Percentiles rank a stretch among this genome's conserved stretches.
phyloP scores from a whole-genome alignment of 1,140 invertebrate species.

The Aradophagus sp. region DNA sequence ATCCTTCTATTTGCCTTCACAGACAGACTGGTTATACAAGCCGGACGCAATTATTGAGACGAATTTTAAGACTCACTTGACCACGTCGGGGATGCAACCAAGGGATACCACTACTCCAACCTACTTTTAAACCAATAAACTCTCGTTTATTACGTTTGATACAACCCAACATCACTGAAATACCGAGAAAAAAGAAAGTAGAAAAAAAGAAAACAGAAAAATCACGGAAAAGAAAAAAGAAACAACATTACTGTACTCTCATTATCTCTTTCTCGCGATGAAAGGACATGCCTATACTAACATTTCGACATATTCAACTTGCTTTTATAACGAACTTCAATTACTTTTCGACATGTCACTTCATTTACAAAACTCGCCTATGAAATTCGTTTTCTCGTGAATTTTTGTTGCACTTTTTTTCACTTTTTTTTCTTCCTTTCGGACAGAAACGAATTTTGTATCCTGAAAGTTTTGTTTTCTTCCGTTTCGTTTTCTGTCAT shows the following conservation, averaged over 20 bases:
- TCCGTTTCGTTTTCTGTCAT: no score
- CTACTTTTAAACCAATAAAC: conserved; percentile 68
- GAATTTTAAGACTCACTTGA: conserved; percentile 76
- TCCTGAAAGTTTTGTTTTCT: no score
- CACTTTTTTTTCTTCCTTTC: no score
- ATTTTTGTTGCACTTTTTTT: no score
- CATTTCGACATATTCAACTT: no score
- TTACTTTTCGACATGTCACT: no score
- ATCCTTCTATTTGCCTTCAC: conserved; percentile 75
- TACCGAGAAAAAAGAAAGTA: conserved; percentile 39
- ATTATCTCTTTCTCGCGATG: conserved; percentile 58
- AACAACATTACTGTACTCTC: conserved; percentile 65
- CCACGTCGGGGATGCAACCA: conserved; percentile 75
- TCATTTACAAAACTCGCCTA: no score
- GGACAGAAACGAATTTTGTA: no score
- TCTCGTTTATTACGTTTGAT: conserved; percentile 71
- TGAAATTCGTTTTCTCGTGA: no score
- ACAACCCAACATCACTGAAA: conserved; percentile 72
- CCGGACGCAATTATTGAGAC: conserved; percentile 76
- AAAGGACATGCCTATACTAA: conserved; percentile 3
- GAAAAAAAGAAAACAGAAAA: neutral
- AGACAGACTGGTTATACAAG: conserved; percentile 76
- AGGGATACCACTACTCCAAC: conserved; percentile 71
- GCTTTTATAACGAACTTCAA: no score
- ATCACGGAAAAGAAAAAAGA: no score